These are phyloP conservation scores for Ochlodes sylvanus DNA, from an alignment of 2,888 invertebrate species.

Conservation along the genomic window DNA sequence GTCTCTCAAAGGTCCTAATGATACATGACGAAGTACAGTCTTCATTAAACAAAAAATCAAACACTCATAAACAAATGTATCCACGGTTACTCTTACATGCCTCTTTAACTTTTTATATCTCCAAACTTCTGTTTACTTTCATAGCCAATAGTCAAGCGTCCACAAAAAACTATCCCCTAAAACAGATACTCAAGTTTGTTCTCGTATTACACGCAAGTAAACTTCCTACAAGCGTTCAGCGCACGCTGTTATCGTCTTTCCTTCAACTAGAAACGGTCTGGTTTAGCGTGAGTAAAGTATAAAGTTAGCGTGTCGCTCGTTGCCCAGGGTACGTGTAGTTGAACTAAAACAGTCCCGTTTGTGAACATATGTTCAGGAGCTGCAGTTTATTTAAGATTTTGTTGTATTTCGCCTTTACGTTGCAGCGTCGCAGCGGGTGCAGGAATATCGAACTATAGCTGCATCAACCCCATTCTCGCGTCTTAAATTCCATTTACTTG, in stretches of 20 bases:
- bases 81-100: not conserved
- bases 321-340: conserved; percentile 25
- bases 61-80: not conserved
- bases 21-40: not conserved
- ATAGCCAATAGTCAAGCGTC: conserved; percentile 29
- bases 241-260: conserved; percentile 10
- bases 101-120: conserved; percentile 7
- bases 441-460: not conserved
- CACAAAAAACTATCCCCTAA: conserved; percentile 28
- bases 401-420: conserved; percentile 11
- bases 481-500: too few species aligned
- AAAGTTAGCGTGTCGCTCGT: conserved; percentile 6
- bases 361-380: conserved; percentile 29
- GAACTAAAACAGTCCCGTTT: conserved; percentile 25
- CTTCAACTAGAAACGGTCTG: not conserved
- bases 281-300: conserved; percentile 12
- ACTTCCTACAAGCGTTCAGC: conserved; percentile 8
- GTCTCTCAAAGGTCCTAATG: too few species aligned
- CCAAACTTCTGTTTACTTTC: conserved; percentile 31
- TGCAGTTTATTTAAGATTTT: conserved; percentile 35
- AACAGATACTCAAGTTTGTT: conserved; percentile 33
- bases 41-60: not conserved
- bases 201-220: conserved; percentile 26
- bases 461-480: not conserved
- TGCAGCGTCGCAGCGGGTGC: not conserved